These are phyloP conservation scores for Agriotes lineatus DNA, from an alignment of 2,888 invertebrate genomes.

Conservation along the genomic window DNA sequence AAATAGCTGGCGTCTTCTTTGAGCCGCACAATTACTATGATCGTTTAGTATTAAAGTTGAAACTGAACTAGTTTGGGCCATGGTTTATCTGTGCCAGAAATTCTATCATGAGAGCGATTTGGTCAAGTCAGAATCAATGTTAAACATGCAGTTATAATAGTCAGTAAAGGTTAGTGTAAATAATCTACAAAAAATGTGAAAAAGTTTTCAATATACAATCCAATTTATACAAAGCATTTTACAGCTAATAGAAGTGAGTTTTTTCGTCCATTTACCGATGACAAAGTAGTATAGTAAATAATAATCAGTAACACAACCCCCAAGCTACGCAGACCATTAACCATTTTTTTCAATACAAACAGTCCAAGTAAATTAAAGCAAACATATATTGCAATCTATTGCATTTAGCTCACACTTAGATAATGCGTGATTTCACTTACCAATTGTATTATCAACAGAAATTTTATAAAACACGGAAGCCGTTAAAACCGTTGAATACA, in stretches of 20 bases:
- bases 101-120: background rate
- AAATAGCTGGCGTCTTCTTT: constrained; percentile 75
- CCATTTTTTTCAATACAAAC: too few relatives aligned
- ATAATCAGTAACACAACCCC: too few relatives aligned
- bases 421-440: background rate
- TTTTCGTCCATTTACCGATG: too few relatives aligned
- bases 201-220: too few relatives aligned
- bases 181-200: too few relatives aligned
- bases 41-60: background rate
- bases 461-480: constrained; percentile 10
- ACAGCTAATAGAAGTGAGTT: too few relatives aligned
- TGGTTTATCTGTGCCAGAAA: constrained; percentile 1
- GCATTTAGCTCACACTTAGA: background rate
- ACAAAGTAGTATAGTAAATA: too few relatives aligned
- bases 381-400: background rate
- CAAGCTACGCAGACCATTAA: too few relatives aligned
- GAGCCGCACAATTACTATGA: constrained; percentile 57
- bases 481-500: constrained; percentile 35
- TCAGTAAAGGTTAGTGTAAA: too few relatives aligned
- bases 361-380: too few relatives aligned
- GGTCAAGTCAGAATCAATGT: background rate
- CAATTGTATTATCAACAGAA: background rate
- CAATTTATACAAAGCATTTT: too few relatives aligned
- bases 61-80: background rate
- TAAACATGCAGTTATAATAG: background rate